These are phyloP conservation scores for Pristionchus entomophagus DNA, from an alignment of 2,888 invertebrate genomes.

Conservation along the genomic window DNA sequence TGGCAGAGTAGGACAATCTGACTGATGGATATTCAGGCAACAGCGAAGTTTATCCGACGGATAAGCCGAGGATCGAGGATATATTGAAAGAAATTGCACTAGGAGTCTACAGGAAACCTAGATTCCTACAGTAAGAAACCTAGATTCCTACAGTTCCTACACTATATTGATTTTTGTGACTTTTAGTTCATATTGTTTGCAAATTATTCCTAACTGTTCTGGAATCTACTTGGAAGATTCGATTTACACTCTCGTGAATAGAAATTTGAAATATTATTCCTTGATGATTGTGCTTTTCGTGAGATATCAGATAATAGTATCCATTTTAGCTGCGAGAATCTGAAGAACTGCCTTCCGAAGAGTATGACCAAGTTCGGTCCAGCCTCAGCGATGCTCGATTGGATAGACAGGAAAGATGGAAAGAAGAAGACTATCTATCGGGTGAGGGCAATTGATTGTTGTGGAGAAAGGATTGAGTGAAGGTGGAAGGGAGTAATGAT, in stretches of 20 bases:
- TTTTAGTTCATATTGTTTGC: neutral
- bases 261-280: too few species aligned
- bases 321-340: neutral
- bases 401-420: slow-evolving; percentile 3
- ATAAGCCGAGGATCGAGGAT: slow-evolving; percentile 42
- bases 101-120: slow-evolving; percentile 34
- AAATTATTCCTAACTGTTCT: too few species aligned
- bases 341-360: slow-evolving; percentile 57
- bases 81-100: slow-evolving; percentile 32
- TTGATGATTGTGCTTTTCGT: too few species aligned
- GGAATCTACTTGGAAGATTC: too few species aligned
- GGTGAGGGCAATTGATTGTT: too few species aligned
- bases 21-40: slow-evolving; percentile 32
- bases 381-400: slow-evolving; percentile 29
- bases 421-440: neutral
- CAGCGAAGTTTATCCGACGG: neutral
- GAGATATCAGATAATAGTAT: too few species aligned
- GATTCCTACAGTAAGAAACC: slow-evolving; percentile 10
- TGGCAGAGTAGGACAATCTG: neutral
- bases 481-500: too few species aligned
- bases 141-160: too few species aligned
- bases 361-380: slow-evolving; percentile 66
- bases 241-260: too few species aligned
- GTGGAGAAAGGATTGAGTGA: too few species aligned
- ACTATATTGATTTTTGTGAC: too few species aligned